phyloP scores from a whole-genome alignment of 35 echinoderm and acorn worm species.

The Heliocidaris tuberculata region DNA sequence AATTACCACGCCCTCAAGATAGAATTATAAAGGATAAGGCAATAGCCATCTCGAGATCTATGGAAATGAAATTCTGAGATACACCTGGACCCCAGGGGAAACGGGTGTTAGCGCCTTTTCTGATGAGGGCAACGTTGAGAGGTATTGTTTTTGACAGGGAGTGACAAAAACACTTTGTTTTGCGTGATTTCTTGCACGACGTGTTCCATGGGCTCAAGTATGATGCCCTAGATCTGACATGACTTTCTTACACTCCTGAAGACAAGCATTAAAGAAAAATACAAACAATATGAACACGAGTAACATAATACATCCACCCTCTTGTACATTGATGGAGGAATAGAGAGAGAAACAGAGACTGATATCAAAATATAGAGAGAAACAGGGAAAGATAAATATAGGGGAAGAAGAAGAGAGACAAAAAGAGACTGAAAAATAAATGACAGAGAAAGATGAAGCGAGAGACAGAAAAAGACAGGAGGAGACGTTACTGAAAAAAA shows the following conservation, averaged over 20 bases:
- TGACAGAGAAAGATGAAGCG: slow-evolving; percentile 2
- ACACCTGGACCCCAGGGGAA: not conserved
- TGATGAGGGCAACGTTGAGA: not conserved
- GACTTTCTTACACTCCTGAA: not conserved
- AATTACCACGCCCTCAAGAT: not conserved
- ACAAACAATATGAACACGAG: not conserved
- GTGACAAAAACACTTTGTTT: not conserved
- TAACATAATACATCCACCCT: not conserved
- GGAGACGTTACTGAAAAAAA: not conserved
- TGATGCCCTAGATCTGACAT: not conserved
- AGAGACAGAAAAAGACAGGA: slow-evolving; percentile 21
- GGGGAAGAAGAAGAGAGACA: too few relatives aligned
- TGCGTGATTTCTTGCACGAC: not conserved
- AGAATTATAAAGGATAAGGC: too few relatives aligned
- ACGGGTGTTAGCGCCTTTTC: not conserved
- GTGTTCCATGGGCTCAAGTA: not conserved
- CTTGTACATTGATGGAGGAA: not conserved
- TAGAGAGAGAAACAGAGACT: not conserved
- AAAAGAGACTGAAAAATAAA: not conserved
- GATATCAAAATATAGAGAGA: not conserved
- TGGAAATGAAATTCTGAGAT: not conserved
- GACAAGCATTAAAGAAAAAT: too few relatives aligned
- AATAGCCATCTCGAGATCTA: not conserved
- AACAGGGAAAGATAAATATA: too few relatives aligned
- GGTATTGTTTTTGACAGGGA: not conserved